phyloP scores from a whole-genome alignment of 2,113 vertebrate species.

The Acanthisitta chloris region DNA sequence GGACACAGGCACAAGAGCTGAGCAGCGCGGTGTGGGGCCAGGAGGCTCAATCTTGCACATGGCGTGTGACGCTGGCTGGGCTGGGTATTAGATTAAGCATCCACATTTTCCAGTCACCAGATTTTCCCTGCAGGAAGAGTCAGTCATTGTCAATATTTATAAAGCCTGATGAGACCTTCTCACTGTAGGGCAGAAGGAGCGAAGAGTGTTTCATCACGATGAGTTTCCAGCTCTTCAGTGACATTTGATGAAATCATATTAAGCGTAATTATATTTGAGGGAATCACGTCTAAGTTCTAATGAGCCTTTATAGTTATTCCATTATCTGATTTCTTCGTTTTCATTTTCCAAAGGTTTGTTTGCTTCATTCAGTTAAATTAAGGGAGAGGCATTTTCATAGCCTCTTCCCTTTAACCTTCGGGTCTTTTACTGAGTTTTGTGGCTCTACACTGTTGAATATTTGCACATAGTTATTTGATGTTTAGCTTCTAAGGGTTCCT shows the following conservation, averaged over 20 bases:
- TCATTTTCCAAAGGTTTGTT: slow-evolving; percentile 31
- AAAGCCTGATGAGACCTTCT: not conserved
- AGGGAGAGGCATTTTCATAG: not conserved
- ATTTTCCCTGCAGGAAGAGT: slow-evolving; percentile 28
- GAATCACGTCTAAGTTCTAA: slow-evolving; percentile 6
- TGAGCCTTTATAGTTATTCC: slow-evolving; percentile 30
- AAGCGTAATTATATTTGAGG: slow-evolving; percentile 26
- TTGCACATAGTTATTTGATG: not conserved
- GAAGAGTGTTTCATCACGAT: not conserved
- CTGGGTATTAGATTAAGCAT: not conserved
- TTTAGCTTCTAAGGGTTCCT: not conserved
- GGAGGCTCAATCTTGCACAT: fast-evolving
- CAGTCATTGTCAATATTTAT: slow-evolving; percentile 42
- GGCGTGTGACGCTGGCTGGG: fast-evolving
- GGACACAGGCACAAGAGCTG: not conserved
- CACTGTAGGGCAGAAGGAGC: not conserved
- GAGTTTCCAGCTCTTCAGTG: slow-evolving; percentile 26
- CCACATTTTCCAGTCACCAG: not conserved
- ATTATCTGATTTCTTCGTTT: slow-evolving; percentile 15
- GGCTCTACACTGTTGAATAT: not conserved
- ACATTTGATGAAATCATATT: slow-evolving; percentile 57
- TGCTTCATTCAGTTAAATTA: not conserved
- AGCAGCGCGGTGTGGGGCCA: fast-evolving
- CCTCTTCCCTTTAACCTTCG: not conserved
- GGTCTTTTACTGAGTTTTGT: not conserved